Evolutionary conservation across 2,113 vertebrate genomes (phyloP).

Genomic region (Plectropomus leopardus): DNA sequence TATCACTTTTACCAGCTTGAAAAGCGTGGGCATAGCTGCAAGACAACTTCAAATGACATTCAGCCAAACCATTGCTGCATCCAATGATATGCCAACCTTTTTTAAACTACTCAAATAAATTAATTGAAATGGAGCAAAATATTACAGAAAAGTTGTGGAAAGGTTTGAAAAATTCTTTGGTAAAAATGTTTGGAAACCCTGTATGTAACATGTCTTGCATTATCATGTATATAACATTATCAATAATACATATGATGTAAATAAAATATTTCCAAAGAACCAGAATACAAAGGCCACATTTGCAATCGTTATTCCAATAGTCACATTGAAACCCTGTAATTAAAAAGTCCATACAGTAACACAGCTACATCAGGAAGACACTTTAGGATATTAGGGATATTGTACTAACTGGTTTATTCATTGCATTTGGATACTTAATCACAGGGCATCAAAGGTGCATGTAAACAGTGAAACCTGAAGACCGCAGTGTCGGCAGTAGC

Average conservation of each 20-base stretch:
- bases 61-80: too few species aligned
- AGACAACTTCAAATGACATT: too few species aligned
- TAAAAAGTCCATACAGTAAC: neutral
- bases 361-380: neutral
- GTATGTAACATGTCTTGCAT: neutral
- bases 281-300: neutral
- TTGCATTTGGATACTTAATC: slow-evolving; percentile 59
- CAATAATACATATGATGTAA: neutral
- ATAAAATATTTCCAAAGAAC: neutral
- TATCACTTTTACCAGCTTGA: too few species aligned
- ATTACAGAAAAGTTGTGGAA: too few species aligned
- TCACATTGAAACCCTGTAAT: neutral
- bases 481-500: slow-evolving; percentile 53
- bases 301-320: neutral
- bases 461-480: slow-evolving; percentile 71
- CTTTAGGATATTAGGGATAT: slow-evolving; percentile 17
- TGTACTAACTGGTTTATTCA: slow-evolving; percentile 59
- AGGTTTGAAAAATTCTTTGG: too few species aligned
- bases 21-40: too few species aligned
- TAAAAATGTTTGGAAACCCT: too few species aligned
- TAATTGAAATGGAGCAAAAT: too few species aligned
- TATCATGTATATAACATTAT: neutral
- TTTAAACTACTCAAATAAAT: too few species aligned
- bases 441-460: slow-evolving; percentile 59
- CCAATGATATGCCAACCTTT: too few species aligned